Base-by-base conservation (phyloP, 2,797 vertebrate genomes). In the Pangasius macronema region DNA sequence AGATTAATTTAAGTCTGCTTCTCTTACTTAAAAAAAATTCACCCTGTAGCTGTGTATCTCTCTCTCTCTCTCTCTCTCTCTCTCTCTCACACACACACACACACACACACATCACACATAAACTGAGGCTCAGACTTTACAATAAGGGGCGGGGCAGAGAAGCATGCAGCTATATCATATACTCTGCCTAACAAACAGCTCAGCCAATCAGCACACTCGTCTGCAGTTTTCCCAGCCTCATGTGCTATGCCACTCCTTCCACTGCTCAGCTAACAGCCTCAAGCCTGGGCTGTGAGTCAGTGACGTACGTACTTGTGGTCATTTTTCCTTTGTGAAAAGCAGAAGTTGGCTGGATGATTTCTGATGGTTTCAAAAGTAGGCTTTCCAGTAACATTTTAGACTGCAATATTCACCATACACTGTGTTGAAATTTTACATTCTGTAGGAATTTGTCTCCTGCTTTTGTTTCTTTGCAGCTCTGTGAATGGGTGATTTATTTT, bases 81-180 rank as follows among this genome's bases (percentile, higher is more conserved):
- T 27, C 51, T 59, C 49, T 1, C 27, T 3, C 49, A 30, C 51
- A 33, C n/a, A 10, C 8, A 36, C 76, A 36, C 76, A 79, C 51
- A 79, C 51, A 55, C 30, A 55, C 51, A 79, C 30, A 57, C 53
- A 79, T 88, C 85, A 90, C 90, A 93, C 91, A 93, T 91, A 90
- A 88, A 92, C 89, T 93, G 91, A 93, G 94, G 92, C 88, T 36
- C 90, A 80, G 89, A 59, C 89, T 94, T 92, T 91, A 93, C 91
- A 89, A 88, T 6, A 82, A 77, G 92, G 84, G 93, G 94, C 36
- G 91, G 92, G 82, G 93, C 39, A 82, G 30, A 91, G 16, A 3
- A n/a, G 57, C 49, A 76, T 65, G 57, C 18, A 85, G 3, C n/a
- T 87, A 85, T 89, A 81, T 89, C 82, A 85, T 84, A 91, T 89